These are phyloP conservation scores for Bombus consobrinus DNA, from an alignment of 1,140 invertebrate genomes.

Conservation along the genomic window DNA sequence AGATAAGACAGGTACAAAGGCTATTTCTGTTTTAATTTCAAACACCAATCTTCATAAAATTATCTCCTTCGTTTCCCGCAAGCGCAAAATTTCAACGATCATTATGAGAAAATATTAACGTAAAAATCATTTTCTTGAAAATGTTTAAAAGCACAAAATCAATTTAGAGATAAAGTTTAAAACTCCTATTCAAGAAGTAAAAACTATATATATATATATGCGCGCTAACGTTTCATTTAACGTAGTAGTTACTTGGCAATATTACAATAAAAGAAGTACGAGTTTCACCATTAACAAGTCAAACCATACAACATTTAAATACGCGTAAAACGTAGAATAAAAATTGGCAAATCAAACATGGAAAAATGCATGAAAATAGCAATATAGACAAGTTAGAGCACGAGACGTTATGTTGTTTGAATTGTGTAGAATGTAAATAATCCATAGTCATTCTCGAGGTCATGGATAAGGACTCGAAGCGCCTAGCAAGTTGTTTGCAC, in stretches of 20 bases:
- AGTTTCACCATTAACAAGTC: neutral
- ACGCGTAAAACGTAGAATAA: neutral
- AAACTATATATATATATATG: neutral
- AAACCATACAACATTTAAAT: neutral
- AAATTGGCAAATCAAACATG: neutral
- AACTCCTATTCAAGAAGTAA: neutral
- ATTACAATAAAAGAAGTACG: neutral
- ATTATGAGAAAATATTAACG: neutral
- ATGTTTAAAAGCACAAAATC: neutral
- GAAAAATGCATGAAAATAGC: neutral
- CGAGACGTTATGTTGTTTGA: neutral
- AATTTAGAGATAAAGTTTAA: neutral
- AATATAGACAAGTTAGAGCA: neutral
- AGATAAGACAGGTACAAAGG: slow-evolving; percentile 19
- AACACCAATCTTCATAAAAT: neutral
- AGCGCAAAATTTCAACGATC: neutral
- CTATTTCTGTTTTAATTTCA: neutral
- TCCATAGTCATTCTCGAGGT: slow-evolving; percentile 10
- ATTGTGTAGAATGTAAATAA: slow-evolving; percentile 30
- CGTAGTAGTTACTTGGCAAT: neutral
- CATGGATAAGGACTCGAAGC: slow-evolving; percentile 42
- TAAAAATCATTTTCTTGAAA: neutral
- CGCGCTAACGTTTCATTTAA: neutral
- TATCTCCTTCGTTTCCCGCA: neutral
- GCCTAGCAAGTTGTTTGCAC: slow-evolving; percentile 53